These are phyloP conservation scores for Ladona fulva DNA, from an alignment of 1,140 invertebrate species.

Conservation along the genomic window DNA sequence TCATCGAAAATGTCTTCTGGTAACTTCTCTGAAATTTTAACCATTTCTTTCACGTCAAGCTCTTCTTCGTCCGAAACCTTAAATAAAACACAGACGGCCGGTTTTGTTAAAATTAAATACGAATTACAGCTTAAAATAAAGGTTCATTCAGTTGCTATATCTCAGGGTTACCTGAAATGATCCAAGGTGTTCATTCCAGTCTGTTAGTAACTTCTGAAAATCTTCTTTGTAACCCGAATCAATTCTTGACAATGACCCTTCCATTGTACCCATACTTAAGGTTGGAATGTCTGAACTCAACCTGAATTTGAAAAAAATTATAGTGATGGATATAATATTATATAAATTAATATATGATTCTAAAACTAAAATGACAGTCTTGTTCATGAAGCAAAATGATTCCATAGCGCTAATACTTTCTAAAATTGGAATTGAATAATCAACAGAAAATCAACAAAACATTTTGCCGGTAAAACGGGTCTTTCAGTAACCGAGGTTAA, in stretches of 20 bases:
- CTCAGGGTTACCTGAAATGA: conserved; percentile 32
- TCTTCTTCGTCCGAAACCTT: conserved; percentile 32
- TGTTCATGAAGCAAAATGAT: too few relatives aligned
- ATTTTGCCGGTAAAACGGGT: too few relatives aligned
- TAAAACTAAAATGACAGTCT: too few relatives aligned
- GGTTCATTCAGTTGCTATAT: background rate
- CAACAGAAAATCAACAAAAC: too few relatives aligned
- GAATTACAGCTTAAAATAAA: too few relatives aligned
- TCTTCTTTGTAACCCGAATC: conserved; percentile 27
- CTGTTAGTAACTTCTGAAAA: conserved; percentile 36
- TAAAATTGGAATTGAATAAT: too few relatives aligned
- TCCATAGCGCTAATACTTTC: too few relatives aligned
- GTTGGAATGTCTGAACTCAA: background rate
- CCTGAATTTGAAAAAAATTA: background rate
- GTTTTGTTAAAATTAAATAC: too few relatives aligned
- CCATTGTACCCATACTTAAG: background rate
- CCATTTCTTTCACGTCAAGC: conserved; percentile 28
- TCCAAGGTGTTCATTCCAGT: conserved; percentile 38
- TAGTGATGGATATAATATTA: too few relatives aligned
- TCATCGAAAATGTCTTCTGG: conserved; percentile 28
- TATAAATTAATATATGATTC: too few relatives aligned
- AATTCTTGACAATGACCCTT: background rate
- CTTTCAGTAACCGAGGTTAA: too few relatives aligned
- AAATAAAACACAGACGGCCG: conserved; percentile 14
- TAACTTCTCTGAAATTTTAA: conserved; percentile 23